Base-by-base conservation (phyloP, 2,797 vertebrate genomes). In the Delichon dasypus region DNA sequence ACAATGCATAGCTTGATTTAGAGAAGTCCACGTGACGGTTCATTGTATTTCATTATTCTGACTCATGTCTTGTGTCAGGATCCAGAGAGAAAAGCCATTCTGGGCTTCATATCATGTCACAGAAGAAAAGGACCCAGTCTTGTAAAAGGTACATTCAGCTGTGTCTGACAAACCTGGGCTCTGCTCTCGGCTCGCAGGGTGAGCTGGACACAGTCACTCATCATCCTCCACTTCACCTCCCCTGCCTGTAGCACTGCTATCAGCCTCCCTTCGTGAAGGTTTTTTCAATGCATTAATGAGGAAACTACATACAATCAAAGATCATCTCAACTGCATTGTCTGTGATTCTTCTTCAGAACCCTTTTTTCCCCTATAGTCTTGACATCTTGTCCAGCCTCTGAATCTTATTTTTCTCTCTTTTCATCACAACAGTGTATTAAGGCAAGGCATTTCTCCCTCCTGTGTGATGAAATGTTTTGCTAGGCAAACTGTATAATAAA, bases 331-430 rank as follows among this genome's bases (percentile, higher is more conserved):
- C 55, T 76, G 55, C 48, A 74, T 76, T 89, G 85, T 19, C 74
- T 57, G 48, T 66, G 53, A 85, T 73, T 73, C 44, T 85, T 89
- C 86, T 27, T 85, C 86, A 73, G 62, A 29, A 87, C 54, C 58
- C 13, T 48, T 85, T 73, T 70, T 23, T 5, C 16, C 16, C 10
- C 48, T 30, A 15, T 22, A 75, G 15, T 17, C 26, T 86, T 60
- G 62, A 47, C 47, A 70, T 48, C 50, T 48, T 62, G 25, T 75
- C 81, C 76, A 86, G 34, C 14, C 48, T 88, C 62, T 77, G 54
- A 67, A 77, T 74, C 27, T 75, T 81, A 76, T 48, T 92, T 94
- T 89, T 73, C 55, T 54, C 48, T 79, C 65, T 91, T 92, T 85
- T 75, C 54, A 72, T 62, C 73, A 81, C 72, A 89, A 75, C 10